These are phyloP conservation scores for Laupala kohalensis DNA, from an alignment of 1,140 invertebrate genomes.

Conservation along the genomic window DNA sequence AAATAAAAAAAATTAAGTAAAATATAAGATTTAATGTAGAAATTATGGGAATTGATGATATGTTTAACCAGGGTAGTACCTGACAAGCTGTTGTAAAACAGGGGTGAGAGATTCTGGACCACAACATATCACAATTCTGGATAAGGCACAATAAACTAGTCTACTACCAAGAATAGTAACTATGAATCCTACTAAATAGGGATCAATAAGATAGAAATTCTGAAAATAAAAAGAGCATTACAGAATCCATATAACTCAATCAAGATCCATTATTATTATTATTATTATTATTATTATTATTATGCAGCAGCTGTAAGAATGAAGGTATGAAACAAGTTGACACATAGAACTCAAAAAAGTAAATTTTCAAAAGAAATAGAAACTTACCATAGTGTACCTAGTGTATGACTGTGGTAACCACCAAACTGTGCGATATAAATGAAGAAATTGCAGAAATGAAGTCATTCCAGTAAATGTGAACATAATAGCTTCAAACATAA, in stretches of 20 bases:
- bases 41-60: too few relatives aligned
- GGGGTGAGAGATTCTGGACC: conserved; percentile 15
- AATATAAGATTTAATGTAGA: neutral
- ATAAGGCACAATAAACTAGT: conserved; percentile 55
- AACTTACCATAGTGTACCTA: conserved; percentile 73
- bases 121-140: conserved; percentile 21
- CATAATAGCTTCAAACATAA: conserved; percentile 74
- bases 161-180: conserved; percentile 61
- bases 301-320: too few relatives aligned
- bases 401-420: conserved; percentile 88
- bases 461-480: conserved; percentile 64
- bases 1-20: conserved; percentile 21
- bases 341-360: too few relatives aligned
- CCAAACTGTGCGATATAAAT: conserved; percentile 93
- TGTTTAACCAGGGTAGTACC: too few relatives aligned
- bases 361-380: too few relatives aligned
- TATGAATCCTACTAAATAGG: conserved; percentile 71
- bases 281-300: too few relatives aligned
- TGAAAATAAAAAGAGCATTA: conserved; percentile 40
- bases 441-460: conserved; percentile 74
- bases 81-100: conserved; percentile 28
- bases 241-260: too few relatives aligned
- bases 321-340: too few relatives aligned
- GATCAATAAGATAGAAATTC: conserved; percentile 92
- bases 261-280: too few relatives aligned